Evolutionary conservation across 1,140 invertebrate species (phyloP), one percentile per base, ranked within the genome.

Genomic region (Condylostylus longicornis): DNA sequence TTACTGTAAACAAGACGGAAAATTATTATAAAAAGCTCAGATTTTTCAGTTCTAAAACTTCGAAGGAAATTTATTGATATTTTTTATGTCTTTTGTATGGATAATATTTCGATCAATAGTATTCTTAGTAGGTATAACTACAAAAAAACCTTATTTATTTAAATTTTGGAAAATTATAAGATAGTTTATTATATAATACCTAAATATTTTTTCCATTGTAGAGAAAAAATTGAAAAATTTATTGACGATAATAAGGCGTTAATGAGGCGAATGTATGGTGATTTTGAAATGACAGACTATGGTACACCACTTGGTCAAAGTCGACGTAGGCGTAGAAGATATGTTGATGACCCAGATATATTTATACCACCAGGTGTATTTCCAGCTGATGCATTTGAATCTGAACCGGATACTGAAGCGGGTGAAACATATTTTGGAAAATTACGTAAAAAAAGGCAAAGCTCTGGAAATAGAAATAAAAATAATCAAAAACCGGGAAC

Each of bases 191-290:
- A n/a, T n/a, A 25, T 8, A 25, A n/a, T 8, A 25, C 23, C n/a
- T 25, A 7, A 25, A 8, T 31, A 9, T 17, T 31, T 31, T 31
- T 31, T 8, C n/a, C 7, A 25, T 31, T 31, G 6, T 17, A 91
- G 86, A 59, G 82, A 88, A 29, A 73, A 79, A 48, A 91, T 91
- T 58, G 84, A 90, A 52, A 68, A 70, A 41, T 91, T 90, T 58
- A 91, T 91, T 50, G 86, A 91, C 48, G 86, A 91, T 50, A 91
- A 91, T 60, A 90, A 90, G 63, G 85, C 87, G 8, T 51, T 91
- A 42, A 89, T 90, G 71, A 80, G 83, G 50, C 66, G 87, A 37
- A 91, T 91, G 87, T 90, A 89, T 46, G 85, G 85, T 3, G 81
- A 85, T 42, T 88, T 89, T 49, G 72, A 75, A 43, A 74, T 75